phyloP scores from a whole-genome alignment of 1,140 invertebrate species.

The Ridgeia piscesae region DNA sequence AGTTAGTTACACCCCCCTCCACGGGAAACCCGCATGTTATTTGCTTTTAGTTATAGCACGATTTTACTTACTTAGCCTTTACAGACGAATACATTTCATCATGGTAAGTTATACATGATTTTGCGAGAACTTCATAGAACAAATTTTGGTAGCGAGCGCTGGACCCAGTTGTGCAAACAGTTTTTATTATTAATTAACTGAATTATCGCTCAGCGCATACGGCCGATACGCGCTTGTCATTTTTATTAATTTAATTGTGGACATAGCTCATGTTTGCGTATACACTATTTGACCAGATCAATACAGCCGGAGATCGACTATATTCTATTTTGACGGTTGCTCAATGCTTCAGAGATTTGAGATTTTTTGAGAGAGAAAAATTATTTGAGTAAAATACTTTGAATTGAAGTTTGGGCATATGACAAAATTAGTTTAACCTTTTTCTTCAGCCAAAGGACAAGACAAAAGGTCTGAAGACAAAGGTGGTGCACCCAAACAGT shows the following conservation, averaged over 20 bases:
- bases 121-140: neutral
- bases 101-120: neutral
- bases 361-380: no score
- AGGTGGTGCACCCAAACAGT: constrained; percentile 19
- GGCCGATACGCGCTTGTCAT: neutral
- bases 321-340: no score
- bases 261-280: neutral
- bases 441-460: constrained; percentile 17
- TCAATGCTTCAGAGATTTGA: no score
- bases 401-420: neutral
- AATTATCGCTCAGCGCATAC: neutral
- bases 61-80: neutral
- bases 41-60: neutral
- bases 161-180: neutral
- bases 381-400: neutral
- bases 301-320: neutral
- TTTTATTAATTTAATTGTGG: neutral
- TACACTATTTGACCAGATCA: neutral
- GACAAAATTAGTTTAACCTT: neutral
- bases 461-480: neutral
- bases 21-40: neutral
- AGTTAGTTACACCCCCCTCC: neutral
- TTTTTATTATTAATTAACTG: neutral
- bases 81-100: neutral
- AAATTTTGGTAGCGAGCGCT: neutral